Conservation (phyloP, 1,140 invertebrate species). For the Drosophila rufa region DNA sequence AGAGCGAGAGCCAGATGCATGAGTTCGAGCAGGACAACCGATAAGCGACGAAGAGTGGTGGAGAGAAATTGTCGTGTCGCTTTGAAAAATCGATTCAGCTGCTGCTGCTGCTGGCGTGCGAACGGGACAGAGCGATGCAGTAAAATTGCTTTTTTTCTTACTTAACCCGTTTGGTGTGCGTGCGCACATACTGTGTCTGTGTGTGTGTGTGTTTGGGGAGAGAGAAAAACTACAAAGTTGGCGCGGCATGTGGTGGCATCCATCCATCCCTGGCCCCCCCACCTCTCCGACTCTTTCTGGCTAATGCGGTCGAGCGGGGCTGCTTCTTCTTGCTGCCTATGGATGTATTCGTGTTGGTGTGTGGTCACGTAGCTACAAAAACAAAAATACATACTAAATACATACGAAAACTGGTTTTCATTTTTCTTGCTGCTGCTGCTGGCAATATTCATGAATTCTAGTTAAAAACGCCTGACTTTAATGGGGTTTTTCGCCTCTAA, state of each 20-base stretch:
- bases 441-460: slow-evolving; percentile 70
- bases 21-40: slow-evolving; percentile 45
- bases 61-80: slow-evolving; percentile 79
- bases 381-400: slow-evolving; percentile 31
- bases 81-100: slow-evolving; percentile 80
- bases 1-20: slow-evolving; percentile 9
- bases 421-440: slow-evolving; percentile 30
- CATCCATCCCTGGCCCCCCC: slow-evolving; percentile 25
- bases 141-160: slow-evolving; percentile 47
- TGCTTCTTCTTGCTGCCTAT: slow-evolving; percentile 20
- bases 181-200: slow-evolving; percentile 54
- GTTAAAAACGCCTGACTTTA: slow-evolving; percentile 58
- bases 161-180: slow-evolving; percentile 76
- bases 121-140: slow-evolving; percentile 53
- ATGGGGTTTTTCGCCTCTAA: slow-evolving; percentile 58
- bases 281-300: slow-evolving; percentile 3
- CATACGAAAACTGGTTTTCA: slow-evolving; percentile 67
- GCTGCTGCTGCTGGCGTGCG: slow-evolving; percentile 46
- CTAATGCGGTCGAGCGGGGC: slow-evolving; percentile 64
- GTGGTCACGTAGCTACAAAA: slow-evolving; percentile 76
- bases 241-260: slow-evolving; percentile 74
- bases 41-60: slow-evolving; percentile 23
- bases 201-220: slow-evolving; percentile 31
- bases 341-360: slow-evolving; percentile 36
- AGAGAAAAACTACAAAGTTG: slow-evolving; percentile 74